Conservation (phyloP, 2,797 vertebrate species). For the Anguilla pacifica region DNA sequence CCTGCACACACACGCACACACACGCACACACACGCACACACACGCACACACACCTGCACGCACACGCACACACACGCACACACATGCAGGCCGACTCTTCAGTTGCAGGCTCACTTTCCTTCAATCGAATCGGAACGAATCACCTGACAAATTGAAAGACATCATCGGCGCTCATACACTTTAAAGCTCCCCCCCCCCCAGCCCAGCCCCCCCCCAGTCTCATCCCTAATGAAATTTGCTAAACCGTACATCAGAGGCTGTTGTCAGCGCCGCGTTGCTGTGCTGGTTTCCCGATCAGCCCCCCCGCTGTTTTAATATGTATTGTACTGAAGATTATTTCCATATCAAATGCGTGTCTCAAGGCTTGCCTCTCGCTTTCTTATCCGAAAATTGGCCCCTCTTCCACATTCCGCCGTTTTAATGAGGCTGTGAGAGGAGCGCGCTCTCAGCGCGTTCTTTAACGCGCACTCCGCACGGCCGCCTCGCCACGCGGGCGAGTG, state of each 20-base stretch:
- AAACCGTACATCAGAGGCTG: conserved; percentile 64
- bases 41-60: too few relatives aligned
- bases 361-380: conserved; percentile 43
- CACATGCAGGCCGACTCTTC: conserved; percentile 64
- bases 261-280: conserved; percentile 53
- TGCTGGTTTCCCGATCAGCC: conserved; percentile 22
- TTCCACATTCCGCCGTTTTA: conserved; percentile 36
- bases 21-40: too few relatives aligned
- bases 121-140: conserved; percentile 72
- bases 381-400: conserved; percentile 50
- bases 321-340: conserved; percentile 63
- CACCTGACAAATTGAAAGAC: conserved; percentile 74
- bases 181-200: background rate
- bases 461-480: conserved; percentile 24
- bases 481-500: conserved; percentile 38
- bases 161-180: conserved; percentile 63
- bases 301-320: conserved; percentile 62
- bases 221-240: conserved; percentile 71
- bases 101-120: conserved; percentile 69
- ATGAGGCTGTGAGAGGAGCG: conserved; percentile 42
- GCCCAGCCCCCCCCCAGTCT: background rate
- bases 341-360: conserved; percentile 52
- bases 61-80: too few relatives aligned
- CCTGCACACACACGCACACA: too few relatives aligned
- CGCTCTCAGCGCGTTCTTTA: conserved; percentile 35